Evolutionary conservation across 2,113 vertebrate species (phyloP).

Genomic region (Gallinago undulata): DNA sequence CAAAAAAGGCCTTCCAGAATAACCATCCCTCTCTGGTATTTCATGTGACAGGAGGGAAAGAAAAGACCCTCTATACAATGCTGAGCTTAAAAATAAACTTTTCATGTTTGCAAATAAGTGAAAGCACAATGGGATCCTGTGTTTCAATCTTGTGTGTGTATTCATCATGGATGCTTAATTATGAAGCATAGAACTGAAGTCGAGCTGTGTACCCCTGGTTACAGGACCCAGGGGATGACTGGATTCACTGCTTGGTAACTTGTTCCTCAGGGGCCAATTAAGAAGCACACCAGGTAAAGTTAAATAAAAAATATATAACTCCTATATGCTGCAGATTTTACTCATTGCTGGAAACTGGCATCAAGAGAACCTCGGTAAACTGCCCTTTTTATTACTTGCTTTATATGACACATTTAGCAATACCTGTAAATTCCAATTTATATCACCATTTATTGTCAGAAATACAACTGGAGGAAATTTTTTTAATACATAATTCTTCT

Average conservation of each 20-base stretch:
- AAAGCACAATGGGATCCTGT: conserved; percentile 44
- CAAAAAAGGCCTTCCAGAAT: conserved; percentile 2
- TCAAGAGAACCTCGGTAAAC: background rate
- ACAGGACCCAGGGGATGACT: conserved; percentile 21
- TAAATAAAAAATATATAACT: conserved; percentile 40
- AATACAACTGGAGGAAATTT: background rate
- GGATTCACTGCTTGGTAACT: conserved; percentile 45
- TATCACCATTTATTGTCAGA: background rate
- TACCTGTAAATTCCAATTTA: conserved; percentile 32
- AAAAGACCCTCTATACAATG: conserved; percentile 34
- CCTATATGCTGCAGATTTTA: background rate
- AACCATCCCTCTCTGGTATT: conserved; percentile 43
- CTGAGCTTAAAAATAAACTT: conserved; percentile 61
- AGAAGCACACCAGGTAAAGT: conserved; percentile 21
- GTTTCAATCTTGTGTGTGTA: background rate
- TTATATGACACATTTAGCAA: conserved; percentile 34
- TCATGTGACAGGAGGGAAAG: conserved; percentile 36
- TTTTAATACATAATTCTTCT: conserved; percentile 7
- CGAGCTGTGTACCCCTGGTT: conserved; percentile 39
- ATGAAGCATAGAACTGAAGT: conserved; percentile 30
- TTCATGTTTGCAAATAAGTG: conserved; percentile 43
- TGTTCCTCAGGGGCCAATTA: conserved; percentile 3
- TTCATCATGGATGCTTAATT: conserved; percentile 49
- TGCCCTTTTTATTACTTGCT: conserved; percentile 10
- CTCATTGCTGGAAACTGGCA: conserved; percentile 33